These are phyloP conservation scores for Ceratotherium simum DNA, from an alignment of 2,113 vertebrate genomes.

Conservation along the genomic window DNA sequence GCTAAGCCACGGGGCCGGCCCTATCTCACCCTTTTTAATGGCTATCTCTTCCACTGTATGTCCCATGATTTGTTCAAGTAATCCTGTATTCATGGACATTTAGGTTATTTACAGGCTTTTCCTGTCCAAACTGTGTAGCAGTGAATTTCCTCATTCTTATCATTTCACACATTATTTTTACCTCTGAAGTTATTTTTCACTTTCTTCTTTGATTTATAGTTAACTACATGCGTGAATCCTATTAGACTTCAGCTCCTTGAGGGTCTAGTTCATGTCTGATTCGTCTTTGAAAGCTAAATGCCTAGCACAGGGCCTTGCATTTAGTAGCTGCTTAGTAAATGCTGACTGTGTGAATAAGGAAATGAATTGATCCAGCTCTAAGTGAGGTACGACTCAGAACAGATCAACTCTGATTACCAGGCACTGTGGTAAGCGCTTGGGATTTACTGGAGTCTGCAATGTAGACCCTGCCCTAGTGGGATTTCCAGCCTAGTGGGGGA, in stretches of 20 bases:
- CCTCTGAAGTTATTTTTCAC: conserved; percentile 32
- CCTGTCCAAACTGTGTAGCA: not conserved
- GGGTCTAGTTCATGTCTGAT: conserved; percentile 33
- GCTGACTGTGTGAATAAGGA: conserved; percentile 17
- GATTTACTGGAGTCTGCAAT: not conserved
- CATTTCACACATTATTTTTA: conserved; percentile 57
- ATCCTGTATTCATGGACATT: not conserved
- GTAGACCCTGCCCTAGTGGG: not conserved
- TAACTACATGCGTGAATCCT: not conserved
- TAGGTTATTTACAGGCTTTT: conserved; percentile 30
- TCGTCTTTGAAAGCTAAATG: conserved; percentile 39
- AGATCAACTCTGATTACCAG: not conserved
- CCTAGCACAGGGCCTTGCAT: not conserved
- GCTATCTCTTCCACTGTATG: not conserved
- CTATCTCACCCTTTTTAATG: conserved; percentile 35
- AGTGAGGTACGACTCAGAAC: not conserved
- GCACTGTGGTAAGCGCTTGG: not conserved
- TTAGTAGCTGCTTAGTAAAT: conserved; percentile 43
- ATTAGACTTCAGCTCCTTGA: conserved; percentile 6
- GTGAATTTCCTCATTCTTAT: conserved; percentile 42
- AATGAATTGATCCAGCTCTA: not conserved
- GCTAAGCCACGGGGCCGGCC: no score
- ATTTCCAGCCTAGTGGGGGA: not conserved
- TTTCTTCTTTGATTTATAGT: conserved; percentile 42
- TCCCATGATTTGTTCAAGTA: conserved; percentile 30